These are phyloP conservation scores for Drosophila oshimai DNA, from an alignment of 1,140 invertebrate species.

Conservation along the genomic window DNA sequence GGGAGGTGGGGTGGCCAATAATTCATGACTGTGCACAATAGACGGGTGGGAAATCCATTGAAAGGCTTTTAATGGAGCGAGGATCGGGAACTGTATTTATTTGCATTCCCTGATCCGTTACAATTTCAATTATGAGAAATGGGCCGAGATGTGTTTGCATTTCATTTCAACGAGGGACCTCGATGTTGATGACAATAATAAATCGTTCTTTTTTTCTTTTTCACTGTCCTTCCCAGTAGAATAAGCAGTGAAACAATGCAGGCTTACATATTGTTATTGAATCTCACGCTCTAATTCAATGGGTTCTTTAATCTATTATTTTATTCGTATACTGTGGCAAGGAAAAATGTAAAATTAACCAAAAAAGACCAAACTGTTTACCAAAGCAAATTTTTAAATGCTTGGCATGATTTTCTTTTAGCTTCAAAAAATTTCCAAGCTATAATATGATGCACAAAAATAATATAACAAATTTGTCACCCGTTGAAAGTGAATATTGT, in stretches of 20 bases:
- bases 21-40: slow-evolving; percentile 14
- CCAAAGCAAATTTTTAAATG: too few relatives aligned
- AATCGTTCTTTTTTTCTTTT: slow-evolving; percentile 30
- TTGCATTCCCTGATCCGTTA: slow-evolving; percentile 48
- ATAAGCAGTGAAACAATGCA: slow-evolving; percentile 5
- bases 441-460: too few relatives aligned
- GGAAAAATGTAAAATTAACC: too few relatives aligned
- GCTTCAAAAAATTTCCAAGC: too few relatives aligned
- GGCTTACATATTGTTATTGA: slow-evolving; percentile 1
- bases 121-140: slow-evolving; percentile 56
- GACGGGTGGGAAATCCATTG: slow-evolving; percentile 29
- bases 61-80: slow-evolving; percentile 30
- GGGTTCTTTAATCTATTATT: neutral
- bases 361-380: too few relatives aligned
- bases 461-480: too few relatives aligned
- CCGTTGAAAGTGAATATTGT: too few relatives aligned
- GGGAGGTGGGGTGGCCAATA: neutral
- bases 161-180: slow-evolving; percentile 35
- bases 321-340: too few relatives aligned
- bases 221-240: slow-evolving; percentile 1
- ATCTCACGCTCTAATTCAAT: slow-evolving; percentile 7
- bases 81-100: slow-evolving; percentile 37
- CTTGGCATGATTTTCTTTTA: too few relatives aligned
- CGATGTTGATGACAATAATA: slow-evolving; percentile 35
- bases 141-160: slow-evolving; percentile 45